phyloP scores from a whole-genome alignment of 2,888 invertebrate genomes.

The Rhingia rostrata region DNA sequence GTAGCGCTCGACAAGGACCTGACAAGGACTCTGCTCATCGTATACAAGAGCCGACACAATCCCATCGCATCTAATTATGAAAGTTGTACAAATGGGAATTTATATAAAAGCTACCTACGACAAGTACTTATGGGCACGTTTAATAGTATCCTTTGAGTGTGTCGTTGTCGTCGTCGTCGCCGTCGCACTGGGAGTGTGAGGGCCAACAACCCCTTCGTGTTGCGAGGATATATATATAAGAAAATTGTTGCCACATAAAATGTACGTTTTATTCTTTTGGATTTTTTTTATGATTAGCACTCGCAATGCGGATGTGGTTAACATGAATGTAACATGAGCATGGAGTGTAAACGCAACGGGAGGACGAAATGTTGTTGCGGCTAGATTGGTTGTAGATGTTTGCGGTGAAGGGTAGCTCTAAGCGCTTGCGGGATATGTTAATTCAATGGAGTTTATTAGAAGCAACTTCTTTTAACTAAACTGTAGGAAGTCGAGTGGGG shows the following conservation, averaged over 20 bases:
- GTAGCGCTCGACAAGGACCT: constrained; percentile 16
- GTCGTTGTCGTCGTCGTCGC: not conserved
- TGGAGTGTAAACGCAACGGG: constrained; percentile 61
- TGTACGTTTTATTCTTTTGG: constrained; percentile 61
- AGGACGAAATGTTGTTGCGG: constrained; percentile 16
- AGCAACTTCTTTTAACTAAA: constrained; percentile 35
- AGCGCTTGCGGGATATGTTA: constrained; percentile 44
- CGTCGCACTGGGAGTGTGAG: not conserved
- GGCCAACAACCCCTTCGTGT: constrained; percentile 17
- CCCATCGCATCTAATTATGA: constrained; percentile 63
- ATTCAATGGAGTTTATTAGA: constrained; percentile 56
- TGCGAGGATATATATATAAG: constrained; percentile 25
- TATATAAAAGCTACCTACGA: constrained; percentile 4
- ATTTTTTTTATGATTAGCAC: constrained; percentile 67
- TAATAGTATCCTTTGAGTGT: constrained; percentile 29
- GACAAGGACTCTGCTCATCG: constrained; percentile 10
- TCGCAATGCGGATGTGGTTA: constrained; percentile 71
- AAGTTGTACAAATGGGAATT: constrained; percentile 56
- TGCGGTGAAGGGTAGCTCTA: not conserved
- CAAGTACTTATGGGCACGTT: constrained; percentile 40
- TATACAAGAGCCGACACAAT: constrained; percentile 12
- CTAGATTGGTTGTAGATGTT: not conserved
- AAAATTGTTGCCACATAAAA: constrained; percentile 69
- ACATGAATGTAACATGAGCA: constrained; percentile 68
- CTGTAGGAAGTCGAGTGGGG: constrained; percentile 1